Conservation (phyloP, 2,113 vertebrate species). For the Oceanites oceanicus region DNA sequence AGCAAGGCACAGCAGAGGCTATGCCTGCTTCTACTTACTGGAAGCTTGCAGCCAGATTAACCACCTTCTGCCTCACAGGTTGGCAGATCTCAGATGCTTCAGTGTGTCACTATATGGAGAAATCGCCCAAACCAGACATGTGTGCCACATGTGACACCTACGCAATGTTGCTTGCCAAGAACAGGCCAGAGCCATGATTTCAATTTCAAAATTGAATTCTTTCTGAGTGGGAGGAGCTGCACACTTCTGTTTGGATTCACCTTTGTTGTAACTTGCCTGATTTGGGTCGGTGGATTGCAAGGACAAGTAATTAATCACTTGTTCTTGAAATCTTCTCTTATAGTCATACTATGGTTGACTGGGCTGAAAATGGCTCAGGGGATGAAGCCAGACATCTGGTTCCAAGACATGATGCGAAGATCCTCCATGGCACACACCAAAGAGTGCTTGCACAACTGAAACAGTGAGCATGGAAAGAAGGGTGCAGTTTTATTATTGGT, state of each 20-base stretch:
- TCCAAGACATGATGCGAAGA: neutral
- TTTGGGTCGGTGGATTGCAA: neutral
- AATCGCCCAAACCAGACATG: neutral
- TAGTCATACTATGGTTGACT: neutral
- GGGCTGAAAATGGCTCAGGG: neutral
- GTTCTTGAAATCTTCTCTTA: neutral
- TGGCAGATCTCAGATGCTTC: neutral
- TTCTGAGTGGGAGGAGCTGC: neutral
- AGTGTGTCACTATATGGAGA: neutral
- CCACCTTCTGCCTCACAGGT: neutral
- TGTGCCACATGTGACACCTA: neutral
- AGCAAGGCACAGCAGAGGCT: neutral
- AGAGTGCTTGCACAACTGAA: neutral
- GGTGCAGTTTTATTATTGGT: neutral
- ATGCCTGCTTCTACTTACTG: neutral
- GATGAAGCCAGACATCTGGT: neutral
- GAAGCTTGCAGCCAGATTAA: neutral
- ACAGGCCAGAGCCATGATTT: neutral
- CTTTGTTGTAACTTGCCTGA: neutral
- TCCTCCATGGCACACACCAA: neutral
- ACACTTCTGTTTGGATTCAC: neutral
- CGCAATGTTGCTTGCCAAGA: neutral
- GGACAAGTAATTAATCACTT: neutral
- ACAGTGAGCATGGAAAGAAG: neutral
- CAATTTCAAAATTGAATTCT: neutral